phyloP scores from a whole-genome alignment of 2,888 invertebrate species.

The Hybos culiciformis region DNA sequence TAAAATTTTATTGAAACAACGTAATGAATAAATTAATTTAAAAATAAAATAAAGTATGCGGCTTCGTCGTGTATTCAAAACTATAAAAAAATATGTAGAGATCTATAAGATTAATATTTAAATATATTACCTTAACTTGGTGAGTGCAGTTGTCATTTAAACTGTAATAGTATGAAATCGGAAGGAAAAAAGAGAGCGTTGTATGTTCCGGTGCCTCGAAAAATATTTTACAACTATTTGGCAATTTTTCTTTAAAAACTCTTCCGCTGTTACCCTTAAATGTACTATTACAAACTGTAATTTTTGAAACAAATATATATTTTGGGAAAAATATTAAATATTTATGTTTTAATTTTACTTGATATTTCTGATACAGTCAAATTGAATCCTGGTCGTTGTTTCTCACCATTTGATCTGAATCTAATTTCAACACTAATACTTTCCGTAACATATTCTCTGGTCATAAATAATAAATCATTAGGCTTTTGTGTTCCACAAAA shows the following conservation, averaged over 20 bases:
- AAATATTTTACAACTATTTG: conserved; percentile 10
- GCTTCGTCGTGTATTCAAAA: no score
- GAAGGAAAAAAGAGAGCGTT: background rate
- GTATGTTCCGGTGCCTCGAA: background rate
- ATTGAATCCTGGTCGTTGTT: background rate
- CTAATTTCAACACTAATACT: background rate
- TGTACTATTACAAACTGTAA: background rate
- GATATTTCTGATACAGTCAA: background rate
- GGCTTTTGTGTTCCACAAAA: background rate
- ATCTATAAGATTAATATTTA: no score
- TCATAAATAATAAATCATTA: background rate
- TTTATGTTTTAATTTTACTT: background rate
- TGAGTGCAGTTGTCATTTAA: background rate
- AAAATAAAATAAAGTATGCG: no score
- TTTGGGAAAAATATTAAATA: background rate
- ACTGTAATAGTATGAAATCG: background rate
- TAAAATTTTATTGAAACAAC: no score
- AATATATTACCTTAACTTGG: background rate
- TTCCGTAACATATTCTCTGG: background rate
- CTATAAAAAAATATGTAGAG: no score
- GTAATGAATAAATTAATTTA: no score
- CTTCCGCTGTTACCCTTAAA: background rate
- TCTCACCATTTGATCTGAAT: background rate
- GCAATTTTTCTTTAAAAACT: conserved; percentile 18
- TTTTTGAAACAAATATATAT: background rate